Conservation (phyloP, 2,797 vertebrate genomes). For the Todus mexicanus region DNA sequence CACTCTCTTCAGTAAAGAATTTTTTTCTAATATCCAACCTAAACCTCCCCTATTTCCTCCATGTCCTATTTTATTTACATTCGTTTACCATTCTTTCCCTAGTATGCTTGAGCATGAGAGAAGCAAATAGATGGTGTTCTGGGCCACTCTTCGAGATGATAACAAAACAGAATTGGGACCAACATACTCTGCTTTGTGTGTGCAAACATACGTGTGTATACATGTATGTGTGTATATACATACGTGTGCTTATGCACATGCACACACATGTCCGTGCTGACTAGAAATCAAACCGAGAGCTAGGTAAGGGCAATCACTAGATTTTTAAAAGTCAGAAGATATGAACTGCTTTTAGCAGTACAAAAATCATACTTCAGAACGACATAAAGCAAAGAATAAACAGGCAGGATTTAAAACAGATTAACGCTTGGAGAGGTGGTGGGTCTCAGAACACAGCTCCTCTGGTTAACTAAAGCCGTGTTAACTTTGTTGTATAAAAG, state of each 20-base stretch:
- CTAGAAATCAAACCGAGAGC: background rate
- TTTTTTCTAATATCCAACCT: too few species aligned
- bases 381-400: background rate
- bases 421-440: background rate
- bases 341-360: background rate
- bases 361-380: background rate
- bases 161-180: background rate
- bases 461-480: background rate
- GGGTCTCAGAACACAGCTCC: background rate
- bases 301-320: background rate
- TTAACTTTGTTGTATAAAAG: background rate
- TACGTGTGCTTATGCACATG: background rate
- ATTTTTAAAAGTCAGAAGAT: background rate
- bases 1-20: too few species aligned
- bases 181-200: background rate
- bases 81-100: background rate
- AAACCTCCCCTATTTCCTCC: too few species aligned
- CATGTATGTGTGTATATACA: background rate
- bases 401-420: background rate
- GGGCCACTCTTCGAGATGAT: background rate
- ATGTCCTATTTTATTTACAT: background rate
- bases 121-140: background rate
- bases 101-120: background rate
- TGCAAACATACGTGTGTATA: background rate
- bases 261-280: background rate